A percentile compares a stretch with the other conserved stretches of the same genome.
phyloP scores from a whole-genome alignment of 2,797 vertebrate genomes.

The Diplodus sargus region DNA sequence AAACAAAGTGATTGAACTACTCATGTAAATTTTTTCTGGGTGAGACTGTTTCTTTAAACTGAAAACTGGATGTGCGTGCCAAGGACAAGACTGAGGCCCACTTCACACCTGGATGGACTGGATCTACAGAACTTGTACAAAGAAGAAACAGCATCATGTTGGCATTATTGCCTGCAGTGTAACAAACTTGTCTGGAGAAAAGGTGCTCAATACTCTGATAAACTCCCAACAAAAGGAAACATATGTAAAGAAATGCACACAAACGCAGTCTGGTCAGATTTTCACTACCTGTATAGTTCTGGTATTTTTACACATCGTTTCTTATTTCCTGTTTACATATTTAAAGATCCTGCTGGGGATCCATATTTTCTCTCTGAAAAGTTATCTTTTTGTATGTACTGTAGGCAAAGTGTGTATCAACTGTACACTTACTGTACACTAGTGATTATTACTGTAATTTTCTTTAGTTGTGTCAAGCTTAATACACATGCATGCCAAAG shows the following conservation, averaged over 20 bases:
- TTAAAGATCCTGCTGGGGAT: constrained; percentile 40
- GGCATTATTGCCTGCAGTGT: neutral
- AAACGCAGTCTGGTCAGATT: constrained; percentile 23
- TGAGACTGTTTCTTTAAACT: neutral
- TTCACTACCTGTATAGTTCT: constrained; percentile 31
- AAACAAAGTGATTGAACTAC: neutral
- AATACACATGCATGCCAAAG: constrained; percentile 72
- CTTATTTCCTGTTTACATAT: constrained; percentile 74
- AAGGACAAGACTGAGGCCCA: constrained; percentile 4
- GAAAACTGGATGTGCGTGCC: neutral
- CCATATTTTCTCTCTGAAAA: constrained; percentile 60
- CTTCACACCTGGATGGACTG: neutral
- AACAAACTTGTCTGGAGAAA: constrained; percentile 14
- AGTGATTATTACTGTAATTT: constrained; percentile 58
- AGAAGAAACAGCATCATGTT: neutral
- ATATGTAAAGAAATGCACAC: neutral
- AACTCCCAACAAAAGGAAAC: neutral
- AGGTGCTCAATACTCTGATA: neutral
- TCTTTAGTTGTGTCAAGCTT: constrained; percentile 51
- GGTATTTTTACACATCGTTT: constrained; percentile 71
- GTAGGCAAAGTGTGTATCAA: constrained; percentile 55
- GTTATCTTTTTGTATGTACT: constrained; percentile 64
- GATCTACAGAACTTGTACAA: neutral
- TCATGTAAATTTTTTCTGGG: neutral
- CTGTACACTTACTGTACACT: constrained; percentile 47